Conservation (phyloP, 1,140 invertebrate genomes). For the Saccostrea echinata region DNA sequence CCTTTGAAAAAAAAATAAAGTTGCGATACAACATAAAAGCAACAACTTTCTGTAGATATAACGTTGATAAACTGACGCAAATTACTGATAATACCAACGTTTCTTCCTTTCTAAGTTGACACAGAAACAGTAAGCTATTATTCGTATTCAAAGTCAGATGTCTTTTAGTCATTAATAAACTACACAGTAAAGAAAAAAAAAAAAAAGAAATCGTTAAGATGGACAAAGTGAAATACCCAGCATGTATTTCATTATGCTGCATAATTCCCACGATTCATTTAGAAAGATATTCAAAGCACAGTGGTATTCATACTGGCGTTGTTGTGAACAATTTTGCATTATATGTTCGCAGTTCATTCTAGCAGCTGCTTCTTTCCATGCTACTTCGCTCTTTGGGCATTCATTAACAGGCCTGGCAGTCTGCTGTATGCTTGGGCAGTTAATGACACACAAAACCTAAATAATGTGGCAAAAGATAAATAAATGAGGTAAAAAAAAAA, state of each 20-base stretch:
- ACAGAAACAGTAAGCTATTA: not conserved
- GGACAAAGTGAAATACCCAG: not conserved
- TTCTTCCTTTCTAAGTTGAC: not conserved
- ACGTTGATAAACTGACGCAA: not conserved
- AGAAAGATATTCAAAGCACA: not conserved
- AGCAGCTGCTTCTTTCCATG: not conserved
- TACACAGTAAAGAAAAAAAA: not conserved
- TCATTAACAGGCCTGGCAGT: not conserved
- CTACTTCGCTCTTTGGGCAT: not conserved
- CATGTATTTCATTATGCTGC: not conserved
- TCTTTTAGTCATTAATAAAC: not conserved
- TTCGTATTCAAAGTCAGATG: not conserved
- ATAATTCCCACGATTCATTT: not conserved
- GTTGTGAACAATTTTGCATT: not conserved
- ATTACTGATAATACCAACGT: not conserved
- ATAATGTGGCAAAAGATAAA: too few relatives aligned
- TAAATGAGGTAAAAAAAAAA: too few relatives aligned
- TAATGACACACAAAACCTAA: too few relatives aligned
- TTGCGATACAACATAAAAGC: not conserved
- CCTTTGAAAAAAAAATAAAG: not conserved
- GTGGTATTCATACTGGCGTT: not conserved
- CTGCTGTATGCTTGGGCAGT: not conserved
- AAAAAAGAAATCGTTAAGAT: not conserved
- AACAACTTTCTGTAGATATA: not conserved
- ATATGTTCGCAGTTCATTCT: not conserved